phyloP scores from a whole-genome alignment of 2,113 vertebrate species.

The Phalacrocorax aristotelis region DNA sequence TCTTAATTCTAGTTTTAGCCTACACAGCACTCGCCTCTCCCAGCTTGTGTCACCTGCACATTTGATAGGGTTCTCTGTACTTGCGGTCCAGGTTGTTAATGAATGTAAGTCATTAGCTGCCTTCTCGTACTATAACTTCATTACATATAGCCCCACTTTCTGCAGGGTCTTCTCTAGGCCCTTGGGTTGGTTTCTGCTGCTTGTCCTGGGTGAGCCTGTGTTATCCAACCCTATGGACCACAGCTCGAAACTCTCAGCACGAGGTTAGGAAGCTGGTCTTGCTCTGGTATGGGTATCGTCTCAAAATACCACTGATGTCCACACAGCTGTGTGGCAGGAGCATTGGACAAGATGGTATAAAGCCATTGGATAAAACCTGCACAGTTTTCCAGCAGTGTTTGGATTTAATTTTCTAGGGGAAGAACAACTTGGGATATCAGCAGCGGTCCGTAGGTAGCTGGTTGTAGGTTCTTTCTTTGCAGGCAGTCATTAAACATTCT shows the following conservation, averaged over 20 bases:
- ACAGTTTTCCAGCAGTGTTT: neutral
- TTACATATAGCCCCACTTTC: neutral
- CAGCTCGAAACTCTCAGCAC: neutral
- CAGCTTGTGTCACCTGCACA: neutral
- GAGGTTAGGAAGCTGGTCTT: neutral
- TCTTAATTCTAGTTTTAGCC: too few species aligned
- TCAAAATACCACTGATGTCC: neutral
- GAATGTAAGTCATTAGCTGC: fast-evolving
- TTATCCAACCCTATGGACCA: fast-evolving
- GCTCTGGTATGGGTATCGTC: neutral
- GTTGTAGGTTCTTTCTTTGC: neutral
- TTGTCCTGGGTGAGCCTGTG: neutral
- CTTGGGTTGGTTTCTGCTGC: neutral
- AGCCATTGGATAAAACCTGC: neutral
- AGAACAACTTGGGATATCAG: neutral
- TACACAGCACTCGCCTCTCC: neutral
- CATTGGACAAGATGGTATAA: neutral
- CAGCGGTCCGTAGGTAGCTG: neutral
- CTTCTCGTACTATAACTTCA: fast-evolving
- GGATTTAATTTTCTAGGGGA: neutral
- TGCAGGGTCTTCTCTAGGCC: neutral
- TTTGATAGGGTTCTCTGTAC: neutral
- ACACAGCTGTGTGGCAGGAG: neutral
- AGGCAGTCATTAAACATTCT: neutral
- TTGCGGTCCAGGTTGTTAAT: neutral